Conservation (phyloP, 2,797 vertebrate species). For the Bryconaethiops microstoma region DNA sequence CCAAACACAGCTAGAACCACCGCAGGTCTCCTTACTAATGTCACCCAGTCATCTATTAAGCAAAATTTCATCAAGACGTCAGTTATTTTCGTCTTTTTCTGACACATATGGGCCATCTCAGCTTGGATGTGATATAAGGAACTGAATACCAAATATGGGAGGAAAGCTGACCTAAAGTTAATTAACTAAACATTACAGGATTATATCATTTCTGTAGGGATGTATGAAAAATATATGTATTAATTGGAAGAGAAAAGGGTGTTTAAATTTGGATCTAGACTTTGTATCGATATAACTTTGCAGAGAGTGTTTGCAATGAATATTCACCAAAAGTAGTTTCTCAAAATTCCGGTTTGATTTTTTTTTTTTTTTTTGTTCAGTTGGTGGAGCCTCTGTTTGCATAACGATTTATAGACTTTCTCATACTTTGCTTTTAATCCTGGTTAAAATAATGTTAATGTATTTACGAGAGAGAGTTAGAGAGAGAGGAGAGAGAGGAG, state of each 20-base stretch:
- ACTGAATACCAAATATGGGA: background rate
- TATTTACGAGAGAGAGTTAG: no score
- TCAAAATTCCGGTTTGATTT: background rate
- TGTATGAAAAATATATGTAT: background rate
- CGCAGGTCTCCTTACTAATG: background rate
- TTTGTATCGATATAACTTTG: background rate
- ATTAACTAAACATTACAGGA: background rate
- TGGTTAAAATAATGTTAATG: background rate
- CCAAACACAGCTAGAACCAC: background rate
- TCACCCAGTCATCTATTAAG: background rate
- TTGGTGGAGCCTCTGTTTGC: slow-evolving; percentile 7
- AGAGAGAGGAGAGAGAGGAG: no score
- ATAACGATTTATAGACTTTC: slow-evolving; percentile 7
- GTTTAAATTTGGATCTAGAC: background rate
- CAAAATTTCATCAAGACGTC: background rate
- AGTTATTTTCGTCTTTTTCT: background rate
- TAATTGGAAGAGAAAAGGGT: background rate
- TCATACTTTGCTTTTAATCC: background rate
- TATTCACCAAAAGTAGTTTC: background rate
- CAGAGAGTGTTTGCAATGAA: background rate
- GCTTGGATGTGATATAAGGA: background rate
- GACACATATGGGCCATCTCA: background rate
- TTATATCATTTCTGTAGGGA: background rate
- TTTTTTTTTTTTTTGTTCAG: background rate
- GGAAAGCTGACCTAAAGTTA: background rate